Conservation (phyloP, 2,113 vertebrate genomes). For the Paralichthys olivaceus region DNA sequence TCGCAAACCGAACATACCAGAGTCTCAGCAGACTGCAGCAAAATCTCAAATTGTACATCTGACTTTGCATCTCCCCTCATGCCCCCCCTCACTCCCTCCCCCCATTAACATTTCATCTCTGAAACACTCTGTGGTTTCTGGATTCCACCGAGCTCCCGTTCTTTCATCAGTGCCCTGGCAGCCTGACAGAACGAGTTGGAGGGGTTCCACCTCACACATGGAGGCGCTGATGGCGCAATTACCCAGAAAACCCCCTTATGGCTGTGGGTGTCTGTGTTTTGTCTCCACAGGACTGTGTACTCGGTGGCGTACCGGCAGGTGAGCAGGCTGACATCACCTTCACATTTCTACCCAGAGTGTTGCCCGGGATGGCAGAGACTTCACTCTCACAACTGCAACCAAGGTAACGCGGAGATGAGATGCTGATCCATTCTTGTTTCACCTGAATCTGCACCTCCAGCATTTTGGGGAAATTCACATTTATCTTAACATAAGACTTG, state of each 20-base stretch:
- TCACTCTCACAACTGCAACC: conserved; percentile 82
- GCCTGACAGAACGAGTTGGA: conserved; percentile 24
- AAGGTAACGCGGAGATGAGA: conserved; percentile 83
- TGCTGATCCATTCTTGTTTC: neutral
- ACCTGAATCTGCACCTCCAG: neutral
- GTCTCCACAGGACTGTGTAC: conserved; percentile 87
- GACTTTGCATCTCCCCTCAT: conserved; percentile 12
- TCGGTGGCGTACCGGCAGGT: conserved; percentile 85
- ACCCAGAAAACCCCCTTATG: conserved; percentile 11
- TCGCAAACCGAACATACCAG: conserved; percentile 36
- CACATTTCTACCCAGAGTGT: conserved; percentile 78
- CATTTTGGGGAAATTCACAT: too few species aligned
- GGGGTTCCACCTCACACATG: conserved; percentile 1
- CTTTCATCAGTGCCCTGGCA: conserved; percentile 13
- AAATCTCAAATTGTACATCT: conserved; percentile 21
- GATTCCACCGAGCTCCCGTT: conserved; percentile 19
- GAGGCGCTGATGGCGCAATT: conserved; percentile 10
- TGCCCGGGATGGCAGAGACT: conserved; percentile 90
- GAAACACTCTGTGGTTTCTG: conserved; percentile 37
- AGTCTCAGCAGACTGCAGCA: conserved; percentile 25
- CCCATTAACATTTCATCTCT: conserved; percentile 22
- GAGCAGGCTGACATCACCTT: conserved; percentile 49
- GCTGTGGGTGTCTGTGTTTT: conserved; percentile 28
- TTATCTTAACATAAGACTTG: too few species aligned
- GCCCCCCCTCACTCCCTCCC: conserved; percentile 4